Evolutionary conservation across 2,888 invertebrate species (phyloP).

Genomic region (Himalopsyche japonica): DNA sequence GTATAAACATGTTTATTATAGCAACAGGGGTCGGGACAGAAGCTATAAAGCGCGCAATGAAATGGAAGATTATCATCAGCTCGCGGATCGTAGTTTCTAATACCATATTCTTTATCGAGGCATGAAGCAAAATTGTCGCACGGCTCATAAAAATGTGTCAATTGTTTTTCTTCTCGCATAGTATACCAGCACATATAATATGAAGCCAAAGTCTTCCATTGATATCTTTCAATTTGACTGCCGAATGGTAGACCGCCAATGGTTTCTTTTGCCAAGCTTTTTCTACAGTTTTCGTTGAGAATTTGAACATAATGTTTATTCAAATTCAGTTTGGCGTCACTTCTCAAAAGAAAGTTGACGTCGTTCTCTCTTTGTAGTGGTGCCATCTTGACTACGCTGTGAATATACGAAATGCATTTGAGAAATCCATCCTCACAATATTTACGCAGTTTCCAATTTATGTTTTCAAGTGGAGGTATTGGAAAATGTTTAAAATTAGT

Average conservation of each 20-base stretch:
- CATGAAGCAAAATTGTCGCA: constrained; percentile 69
- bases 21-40: constrained; percentile 70
- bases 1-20: constrained; percentile 54
- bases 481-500: constrained; percentile 57
- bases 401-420: constrained; percentile 62
- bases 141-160: constrained; percentile 58
- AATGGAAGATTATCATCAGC: constrained; percentile 60
- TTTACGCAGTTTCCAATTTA: constrained; percentile 66
- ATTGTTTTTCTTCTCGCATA: constrained; percentile 57
- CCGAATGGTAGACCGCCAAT: constrained; percentile 58
- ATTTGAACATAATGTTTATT: background rate
- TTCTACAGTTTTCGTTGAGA: constrained; percentile 56
- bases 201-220: constrained; percentile 65
- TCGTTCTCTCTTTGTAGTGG: constrained; percentile 59
- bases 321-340: background rate
- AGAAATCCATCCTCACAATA: constrained; percentile 59
- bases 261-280: constrained; percentile 52
- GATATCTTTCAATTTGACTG: constrained; percentile 61
- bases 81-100: constrained; percentile 59
- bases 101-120: constrained; percentile 51
- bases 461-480: constrained; percentile 53
- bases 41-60: constrained; percentile 65
- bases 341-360: constrained; percentile 51
- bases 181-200: constrained; percentile 73
- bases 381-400: constrained; percentile 48